Evolutionary conservation across 2,113 vertebrate genomes (phyloP).

Genomic region (Rhinichthys klamathensis): DNA sequence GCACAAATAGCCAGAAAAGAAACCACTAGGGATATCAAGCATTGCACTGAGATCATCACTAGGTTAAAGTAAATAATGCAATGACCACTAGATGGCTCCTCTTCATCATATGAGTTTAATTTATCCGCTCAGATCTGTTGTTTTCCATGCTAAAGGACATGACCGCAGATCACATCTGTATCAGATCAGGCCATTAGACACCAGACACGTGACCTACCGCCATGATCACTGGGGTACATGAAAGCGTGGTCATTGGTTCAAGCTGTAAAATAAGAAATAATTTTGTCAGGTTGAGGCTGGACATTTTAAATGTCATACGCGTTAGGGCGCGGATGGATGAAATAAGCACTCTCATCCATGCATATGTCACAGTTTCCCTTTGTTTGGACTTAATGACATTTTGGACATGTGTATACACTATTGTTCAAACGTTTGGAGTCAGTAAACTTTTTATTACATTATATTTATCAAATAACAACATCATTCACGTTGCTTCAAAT

Average conservation of each 20-base stretch:
- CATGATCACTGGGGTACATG: not conserved
- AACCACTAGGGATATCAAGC: not conserved
- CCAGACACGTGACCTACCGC: not conserved
- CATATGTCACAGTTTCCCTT: not conserved
- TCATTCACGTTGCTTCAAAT: no score
- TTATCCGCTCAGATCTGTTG: not conserved
- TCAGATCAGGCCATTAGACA: not conserved
- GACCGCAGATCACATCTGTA: conserved; percentile 21
- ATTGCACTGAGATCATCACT: not conserved
- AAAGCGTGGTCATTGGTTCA: not conserved
- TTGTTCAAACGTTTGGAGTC: not conserved
- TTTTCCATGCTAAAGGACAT: not conserved
- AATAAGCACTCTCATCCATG: not conserved
- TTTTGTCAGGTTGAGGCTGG: not conserved
- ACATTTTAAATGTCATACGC: not conserved
- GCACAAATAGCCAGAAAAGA: not conserved
- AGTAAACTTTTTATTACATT: no score
- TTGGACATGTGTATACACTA: no score
- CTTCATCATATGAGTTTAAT: not conserved
- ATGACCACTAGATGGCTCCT: conserved; percentile 2
- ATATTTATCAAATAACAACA: no score
- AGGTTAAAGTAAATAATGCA: not conserved
- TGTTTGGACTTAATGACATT: not conserved
- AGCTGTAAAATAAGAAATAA: not conserved
- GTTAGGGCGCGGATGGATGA: not conserved